Base-by-base conservation (phyloP, 2,113 vertebrate genomes). In the Edolisoma coerulescens region DNA sequence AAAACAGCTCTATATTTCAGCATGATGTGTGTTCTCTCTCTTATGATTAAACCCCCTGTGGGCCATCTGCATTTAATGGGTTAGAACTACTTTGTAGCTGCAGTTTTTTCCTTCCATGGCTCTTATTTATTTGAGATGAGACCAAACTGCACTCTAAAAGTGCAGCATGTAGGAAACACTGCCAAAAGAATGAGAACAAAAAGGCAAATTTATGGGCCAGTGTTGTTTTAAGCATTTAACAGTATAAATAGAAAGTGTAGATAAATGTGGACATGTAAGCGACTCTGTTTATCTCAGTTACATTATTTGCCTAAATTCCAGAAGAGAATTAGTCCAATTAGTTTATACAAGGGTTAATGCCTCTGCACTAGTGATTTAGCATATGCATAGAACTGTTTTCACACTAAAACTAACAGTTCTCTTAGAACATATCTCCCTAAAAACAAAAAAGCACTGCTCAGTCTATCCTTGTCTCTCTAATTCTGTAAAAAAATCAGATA, bases 1-100 rank as follows among this genome's bases (percentile, higher is more conserved):
- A 98, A 98, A 98, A 98, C 98, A 98, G 98, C 97, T 97, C 98
- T 98, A 97, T 97, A 98, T 97, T 98, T 98, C 97, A 98, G 96
- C 82, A 32, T 97, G 97, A 97, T 98, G 97, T 98, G 97, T 98
- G 97, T 97, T 98, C 94, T 91, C 96, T 97, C 96, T 95, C 97
- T 87, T 97, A 98, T 96, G 96, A 98, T 98, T 97, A 98, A 98
- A 87, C 96, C 97, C 97, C 97, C 95, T 97, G 98, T 98, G 97
- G 97, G 95, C 98, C 98, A 98, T 98, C 98, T 98, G 98, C 74
- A 87, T 98, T 98, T 98, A 98, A 98, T 98, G 98, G 98, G 95
- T 97, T 98, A 96, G 96, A 98, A 98, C 97, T 98, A 98, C 98
- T 98, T 98, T 98, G 97, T 98, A 98, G 97, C 97, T 97, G 96